Evolutionary conservation across 2,113 vertebrate species (phyloP), one percentile per base, ranked within the genome.

Genomic region (Pungitius pungitius): DNA sequence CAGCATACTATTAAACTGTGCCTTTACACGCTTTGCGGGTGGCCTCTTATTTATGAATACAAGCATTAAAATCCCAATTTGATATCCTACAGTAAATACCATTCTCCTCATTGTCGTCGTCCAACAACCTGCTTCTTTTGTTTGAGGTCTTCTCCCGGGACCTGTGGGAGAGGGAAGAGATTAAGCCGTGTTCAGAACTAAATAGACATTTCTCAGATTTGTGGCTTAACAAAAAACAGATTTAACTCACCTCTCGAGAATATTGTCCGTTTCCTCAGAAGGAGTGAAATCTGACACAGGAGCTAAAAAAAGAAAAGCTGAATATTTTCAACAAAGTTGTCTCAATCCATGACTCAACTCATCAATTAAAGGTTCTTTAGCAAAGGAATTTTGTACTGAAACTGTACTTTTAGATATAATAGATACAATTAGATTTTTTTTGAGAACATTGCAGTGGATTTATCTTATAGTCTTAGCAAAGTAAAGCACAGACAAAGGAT

Each of bases 91-190:
- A 65, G 22, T 6, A 39, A 71, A 60, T 90, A 93, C 92, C 90
- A 0, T 87, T 84, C 14, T 95, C 90, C 0, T 88, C 80, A 4
- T 72, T 58, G 12, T 85, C 81, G 0, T 94, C 94, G 39, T 95
- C 91, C 8, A 95, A 74, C 64, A 94, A 84, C 37, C 94, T 85
- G 30, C 76, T 92, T 86, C 95, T 94, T 91, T 94, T 96, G 33
- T 82, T 42, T 3, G 83, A 84, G 0, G 10, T 71, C 37, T 78
- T 81, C 39, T 80, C 73, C 45, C 85, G 70, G 40, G 87, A 79
- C 45, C 92, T 92, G 62, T 22, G 55, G 33, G 45, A 11, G 59
- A 6, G 63, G 26, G 4, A 56, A 60, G 33, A 70, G 24, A 66
- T 54, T 3, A 55, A 66, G 4, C 3, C 27, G 12, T 2, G 33